Conservation (phyloP, 1,140 invertebrate genomes). For the Drosophila malerkotliana region DNA sequence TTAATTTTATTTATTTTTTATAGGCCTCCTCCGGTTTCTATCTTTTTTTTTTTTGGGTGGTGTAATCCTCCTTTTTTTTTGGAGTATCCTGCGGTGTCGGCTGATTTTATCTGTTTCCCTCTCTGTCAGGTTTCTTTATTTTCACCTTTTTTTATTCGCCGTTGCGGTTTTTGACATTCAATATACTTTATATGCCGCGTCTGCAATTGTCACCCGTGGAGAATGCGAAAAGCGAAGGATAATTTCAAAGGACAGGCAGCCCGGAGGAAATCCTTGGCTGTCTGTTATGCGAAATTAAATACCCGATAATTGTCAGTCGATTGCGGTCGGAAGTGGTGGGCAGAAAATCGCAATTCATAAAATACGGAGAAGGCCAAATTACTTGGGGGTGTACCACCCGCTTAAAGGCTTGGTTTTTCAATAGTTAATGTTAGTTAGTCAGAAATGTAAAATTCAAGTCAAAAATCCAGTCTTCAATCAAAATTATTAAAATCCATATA, state of each 20-base stretch:
- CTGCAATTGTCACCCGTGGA: slow-evolving; percentile 66
- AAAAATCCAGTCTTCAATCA: neutral
- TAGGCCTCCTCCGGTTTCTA: slow-evolving; percentile 8
- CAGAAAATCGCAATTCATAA: slow-evolving; percentile 1
- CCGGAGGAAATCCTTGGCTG: slow-evolving; percentile 9
- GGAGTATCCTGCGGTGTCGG: slow-evolving; percentile 60
- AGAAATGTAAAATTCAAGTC: neutral
- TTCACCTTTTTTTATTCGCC: slow-evolving; percentile 31
- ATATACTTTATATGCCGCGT: slow-evolving; percentile 30
- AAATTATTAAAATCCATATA: neutral
- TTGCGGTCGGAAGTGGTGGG: slow-evolving; percentile 40
- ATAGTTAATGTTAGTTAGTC: neutral
- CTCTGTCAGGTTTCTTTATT: slow-evolving; percentile 12
- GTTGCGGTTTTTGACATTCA: slow-evolving; percentile 66
- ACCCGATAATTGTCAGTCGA: slow-evolving; percentile 58
- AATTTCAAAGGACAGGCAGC: neutral
- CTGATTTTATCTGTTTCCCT: slow-evolving; percentile 61
- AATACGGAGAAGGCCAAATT: neutral
- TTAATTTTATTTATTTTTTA: slow-evolving; percentile 58
- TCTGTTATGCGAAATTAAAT: slow-evolving; percentile 56
- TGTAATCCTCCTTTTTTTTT: slow-evolving; percentile 59
- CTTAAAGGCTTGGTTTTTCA: neutral
- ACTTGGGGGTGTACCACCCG: neutral
- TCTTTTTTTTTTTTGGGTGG: slow-evolving; percentile 17
- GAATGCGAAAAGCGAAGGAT: slow-evolving; percentile 36